Percentiles rank a stretch among this genome's conserved stretches.
Conservation (phyloP, 2,113 vertebrate species). For the Argyrosomus japonicus region DNA sequence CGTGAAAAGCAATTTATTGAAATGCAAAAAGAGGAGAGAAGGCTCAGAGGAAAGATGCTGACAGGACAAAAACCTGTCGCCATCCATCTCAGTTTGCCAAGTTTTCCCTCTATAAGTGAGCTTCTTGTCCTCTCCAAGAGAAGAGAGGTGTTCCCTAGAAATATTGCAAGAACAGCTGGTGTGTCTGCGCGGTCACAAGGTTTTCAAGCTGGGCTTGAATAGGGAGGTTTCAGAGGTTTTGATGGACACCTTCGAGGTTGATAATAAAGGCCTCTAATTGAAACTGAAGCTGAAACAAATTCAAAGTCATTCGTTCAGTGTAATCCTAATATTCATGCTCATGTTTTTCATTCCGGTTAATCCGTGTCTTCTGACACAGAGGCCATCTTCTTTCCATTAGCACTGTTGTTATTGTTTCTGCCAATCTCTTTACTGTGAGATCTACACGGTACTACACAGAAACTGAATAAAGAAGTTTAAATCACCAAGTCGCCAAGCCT, state of each 20-base stretch:
- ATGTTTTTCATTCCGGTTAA: constrained; percentile 76
- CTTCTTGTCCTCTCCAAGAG: constrained; percentile 52
- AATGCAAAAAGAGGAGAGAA: constrained; percentile 73
- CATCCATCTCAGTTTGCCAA: constrained; percentile 80
- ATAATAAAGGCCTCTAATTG: constrained; percentile 63
- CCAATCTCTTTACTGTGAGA: constrained; percentile 70
- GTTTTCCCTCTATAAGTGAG: constrained; percentile 65
- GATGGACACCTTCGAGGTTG: constrained; percentile 65
- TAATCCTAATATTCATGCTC: constrained; percentile 69
- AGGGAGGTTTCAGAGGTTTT: constrained; percentile 46
- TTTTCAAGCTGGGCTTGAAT: constrained; percentile 23
- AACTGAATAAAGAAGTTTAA: constrained; percentile 74
- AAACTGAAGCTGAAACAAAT: constrained; percentile 69
- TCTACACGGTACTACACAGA: constrained; percentile 38
- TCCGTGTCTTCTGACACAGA: constrained; percentile 77
- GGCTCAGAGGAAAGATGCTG: constrained; percentile 77
- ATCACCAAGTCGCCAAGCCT: constrained; percentile 49
- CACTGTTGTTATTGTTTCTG: constrained; percentile 78
- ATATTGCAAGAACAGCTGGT: constrained; percentile 58
- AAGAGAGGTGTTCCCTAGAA: constrained; percentile 55
- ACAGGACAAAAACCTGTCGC: constrained; percentile 76
- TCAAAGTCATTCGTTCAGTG: constrained; percentile 76
- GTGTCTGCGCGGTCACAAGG: constrained; percentile 26
- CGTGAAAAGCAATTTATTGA: constrained; percentile 79
- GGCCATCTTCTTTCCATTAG: constrained; percentile 71